Conservation (phyloP, 2,797 vertebrate genomes). For the Chiroxiphia lanceolata region DNA sequence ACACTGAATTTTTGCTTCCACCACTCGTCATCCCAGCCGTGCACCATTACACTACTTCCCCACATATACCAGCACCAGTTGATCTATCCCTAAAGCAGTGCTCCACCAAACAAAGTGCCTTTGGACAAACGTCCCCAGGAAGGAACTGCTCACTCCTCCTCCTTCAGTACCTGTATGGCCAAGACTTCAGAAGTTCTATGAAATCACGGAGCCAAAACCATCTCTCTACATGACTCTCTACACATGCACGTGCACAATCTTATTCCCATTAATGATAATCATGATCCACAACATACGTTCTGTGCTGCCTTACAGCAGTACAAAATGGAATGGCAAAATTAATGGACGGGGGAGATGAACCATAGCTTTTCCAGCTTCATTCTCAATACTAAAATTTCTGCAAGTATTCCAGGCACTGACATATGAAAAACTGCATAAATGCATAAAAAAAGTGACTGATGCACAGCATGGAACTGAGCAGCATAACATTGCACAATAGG, state of each 20-base stretch:
- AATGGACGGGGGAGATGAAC: background rate
- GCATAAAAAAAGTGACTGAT: background rate
- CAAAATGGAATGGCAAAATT: background rate
- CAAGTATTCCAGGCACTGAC: background rate
- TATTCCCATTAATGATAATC: constrained; percentile 1
- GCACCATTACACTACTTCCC: background rate
- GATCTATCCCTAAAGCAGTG: background rate
- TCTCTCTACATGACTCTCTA: background rate
- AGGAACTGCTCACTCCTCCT: background rate
- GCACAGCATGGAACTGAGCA: background rate
- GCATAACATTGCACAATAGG: background rate
- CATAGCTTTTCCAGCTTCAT: background rate
- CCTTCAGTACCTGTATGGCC: background rate
- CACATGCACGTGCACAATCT: background rate
- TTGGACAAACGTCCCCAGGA: background rate
- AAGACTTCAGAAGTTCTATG: background rate
- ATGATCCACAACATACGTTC: background rate
- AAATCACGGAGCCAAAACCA: background rate
- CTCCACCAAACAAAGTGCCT: background rate
- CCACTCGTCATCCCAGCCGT: background rate
- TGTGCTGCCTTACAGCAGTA: background rate
- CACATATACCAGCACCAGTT: background rate
- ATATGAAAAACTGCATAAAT: background rate
- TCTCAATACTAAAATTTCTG: background rate
- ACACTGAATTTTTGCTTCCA: background rate